Percentiles rank a stretch among this genome's conserved stretches.
These are phyloP conservation scores for Cyprinus carpio DNA, from an alignment of 2,113 vertebrate species.

Conservation along the genomic window DNA sequence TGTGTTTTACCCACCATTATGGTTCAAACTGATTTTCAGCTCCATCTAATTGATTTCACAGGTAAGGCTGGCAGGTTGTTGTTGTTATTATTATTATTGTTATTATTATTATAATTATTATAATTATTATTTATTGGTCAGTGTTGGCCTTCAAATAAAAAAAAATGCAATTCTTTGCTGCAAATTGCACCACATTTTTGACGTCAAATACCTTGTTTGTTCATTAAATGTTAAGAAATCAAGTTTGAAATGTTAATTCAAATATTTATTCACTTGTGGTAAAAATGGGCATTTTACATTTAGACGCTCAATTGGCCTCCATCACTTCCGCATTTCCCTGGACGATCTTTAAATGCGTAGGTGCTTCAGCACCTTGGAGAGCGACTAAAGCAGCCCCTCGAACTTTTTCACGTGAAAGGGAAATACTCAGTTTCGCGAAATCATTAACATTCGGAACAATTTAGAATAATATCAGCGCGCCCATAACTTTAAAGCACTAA, in stretches of 20 bases:
- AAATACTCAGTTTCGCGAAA: background rate
- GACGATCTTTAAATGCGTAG: background rate
- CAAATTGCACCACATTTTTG: background rate
- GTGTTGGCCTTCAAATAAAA: background rate
- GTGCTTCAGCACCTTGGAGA: slow-evolving; percentile 71
- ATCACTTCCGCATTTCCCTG: slow-evolving; percentile 19
- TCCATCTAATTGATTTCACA: background rate
- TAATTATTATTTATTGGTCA: too few relatives aligned
- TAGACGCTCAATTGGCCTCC: background rate
- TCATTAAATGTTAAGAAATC: background rate
- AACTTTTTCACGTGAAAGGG: background rate
- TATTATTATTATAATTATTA: too few relatives aligned
- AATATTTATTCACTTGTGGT: background rate
- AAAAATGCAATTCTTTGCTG: background rate
- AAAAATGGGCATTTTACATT: background rate
- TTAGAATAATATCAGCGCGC: too few relatives aligned
- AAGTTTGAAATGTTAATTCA: background rate
- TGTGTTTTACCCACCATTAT: background rate
- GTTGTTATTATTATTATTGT: too few relatives aligned
- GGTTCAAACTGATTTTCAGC: background rate
- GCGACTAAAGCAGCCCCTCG: slow-evolving; percentile 26
- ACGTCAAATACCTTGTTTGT: background rate
- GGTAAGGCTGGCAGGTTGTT: background rate
- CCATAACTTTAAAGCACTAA: background rate
- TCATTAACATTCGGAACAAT: background rate